Evolutionary conservation across 1,140 invertebrate genomes (phyloP).

Genomic region (Nephotettix cincticeps): DNA sequence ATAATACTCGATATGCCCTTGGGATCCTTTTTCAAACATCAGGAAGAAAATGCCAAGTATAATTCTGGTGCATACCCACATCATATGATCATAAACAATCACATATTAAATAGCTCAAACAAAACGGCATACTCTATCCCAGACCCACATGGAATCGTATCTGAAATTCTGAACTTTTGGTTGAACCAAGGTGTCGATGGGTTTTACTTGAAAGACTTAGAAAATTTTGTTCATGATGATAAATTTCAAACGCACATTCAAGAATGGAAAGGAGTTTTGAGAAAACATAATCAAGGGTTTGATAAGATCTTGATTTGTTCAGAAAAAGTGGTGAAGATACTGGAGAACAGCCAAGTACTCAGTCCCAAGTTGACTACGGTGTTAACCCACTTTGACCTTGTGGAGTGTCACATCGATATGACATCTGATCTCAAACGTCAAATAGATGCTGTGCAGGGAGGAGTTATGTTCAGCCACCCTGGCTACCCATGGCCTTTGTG

Average conservation of each 20-base stretch:
- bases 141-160: slow-evolving; percentile 44
- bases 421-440: slow-evolving; percentile 55
- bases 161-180: slow-evolving; percentile 65
- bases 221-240: slow-evolving; percentile 50
- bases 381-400: slow-evolving; percentile 64
- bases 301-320: slow-evolving; percentile 66
- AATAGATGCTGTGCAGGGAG: slow-evolving; percentile 56
- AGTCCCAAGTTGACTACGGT: slow-evolving; percentile 48
- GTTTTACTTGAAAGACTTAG: slow-evolving; percentile 74
- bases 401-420: slow-evolving; percentile 66
- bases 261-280: slow-evolving; percentile 64
- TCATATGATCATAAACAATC: slow-evolving; percentile 37
- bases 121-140: slow-evolving; percentile 11
- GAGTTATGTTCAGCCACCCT: slow-evolving; percentile 58
- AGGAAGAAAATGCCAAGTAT: background rate
- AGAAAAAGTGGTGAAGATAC: slow-evolving; percentile 50
- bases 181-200: slow-evolving; percentile 66
- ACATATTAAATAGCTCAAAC: slow-evolving; percentile 31
- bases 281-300: slow-evolving; percentile 16
- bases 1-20: slow-evolving; percentile 75
- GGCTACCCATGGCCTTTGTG: slow-evolving; percentile 74
- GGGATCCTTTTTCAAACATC: slow-evolving; percentile 53
- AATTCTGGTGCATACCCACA: slow-evolving; percentile 14
- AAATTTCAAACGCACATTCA: slow-evolving; percentile 53
- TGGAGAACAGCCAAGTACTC: slow-evolving; percentile 44